Base-by-base conservation (phyloP, 2,888 invertebrate genomes). In the Bugula neritina region DNA sequence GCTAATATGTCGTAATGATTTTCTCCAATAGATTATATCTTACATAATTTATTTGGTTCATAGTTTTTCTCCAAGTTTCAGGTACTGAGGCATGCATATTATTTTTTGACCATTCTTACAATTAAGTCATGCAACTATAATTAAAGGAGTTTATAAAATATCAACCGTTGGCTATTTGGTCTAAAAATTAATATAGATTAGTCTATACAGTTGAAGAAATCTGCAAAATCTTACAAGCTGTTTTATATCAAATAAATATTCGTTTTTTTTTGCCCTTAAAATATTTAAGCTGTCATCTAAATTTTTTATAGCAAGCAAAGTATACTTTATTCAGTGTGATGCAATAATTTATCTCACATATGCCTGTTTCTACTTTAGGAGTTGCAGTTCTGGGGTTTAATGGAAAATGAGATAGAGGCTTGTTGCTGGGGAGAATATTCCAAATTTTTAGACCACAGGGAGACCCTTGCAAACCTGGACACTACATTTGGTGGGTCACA, bases 381-480 rank as follows among this genome's bases (percentile, higher is more conserved):
- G 74, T 74, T 83, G 2, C 78, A 79, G 25, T 83, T 77, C 73
- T 83, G 83, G 83, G 83, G 83, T 25, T 74, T 83, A 23, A 79
- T 81, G 5, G 82, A 83, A 72, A 75, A 79, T 13, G 83, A 83
- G 73, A 82, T 83, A 2, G 82, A 83, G 75, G 80, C 82, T 0
- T 83, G 83, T 75, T 83, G 83, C 72, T 83, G 83, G 83, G 80
- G 80, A 13, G 79, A 80, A 69, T 82, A 82, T 78, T 80, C 79
- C 73, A 79, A 80, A 70, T 81, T 79, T 74, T 81, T 80, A 54
- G 82, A 82, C 72, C 80, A 83, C 75, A 79, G 79, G 55, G 79
- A 82, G 54, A 82, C 82, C 0, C 76, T 83, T 69, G 79, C 79
- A 0, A 81, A 81, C 10, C 76, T 83, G 21, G 83, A 83, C 71